These are phyloP conservation scores for Drosophila subquinaria DNA, from an alignment of 2,888 invertebrate species.

Conservation along the genomic window DNA sequence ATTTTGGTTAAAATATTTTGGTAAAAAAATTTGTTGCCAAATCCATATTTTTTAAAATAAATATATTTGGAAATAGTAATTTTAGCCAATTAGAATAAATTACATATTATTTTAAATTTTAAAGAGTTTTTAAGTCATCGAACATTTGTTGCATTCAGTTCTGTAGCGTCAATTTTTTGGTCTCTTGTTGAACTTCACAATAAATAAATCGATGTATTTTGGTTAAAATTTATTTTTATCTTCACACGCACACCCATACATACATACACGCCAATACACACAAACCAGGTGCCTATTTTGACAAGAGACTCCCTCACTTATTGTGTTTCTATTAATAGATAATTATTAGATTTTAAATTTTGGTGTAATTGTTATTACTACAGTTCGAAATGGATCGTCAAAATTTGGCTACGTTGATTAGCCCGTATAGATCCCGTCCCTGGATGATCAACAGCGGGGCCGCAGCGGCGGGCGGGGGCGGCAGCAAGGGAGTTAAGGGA, in stretches of 20 bases:
- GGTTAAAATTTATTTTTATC: constrained; percentile 18
- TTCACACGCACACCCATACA: not conserved
- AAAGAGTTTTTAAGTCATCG: too few relatives aligned
- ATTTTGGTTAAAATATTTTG: too few relatives aligned
- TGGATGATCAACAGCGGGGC: constrained; percentile 90
- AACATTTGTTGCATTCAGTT: too few relatives aligned
- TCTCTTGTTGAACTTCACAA: constrained; percentile 4
- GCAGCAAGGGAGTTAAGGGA: constrained; percentile 93
- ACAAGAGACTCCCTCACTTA: constrained; percentile 17
- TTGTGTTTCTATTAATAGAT: constrained; percentile 14
- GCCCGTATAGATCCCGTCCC: constrained; percentile 83
- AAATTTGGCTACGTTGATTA: constrained; percentile 62
- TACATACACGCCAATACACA: not conserved
- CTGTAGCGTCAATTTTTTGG: constrained; percentile 1
- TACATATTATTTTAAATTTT: not conserved
- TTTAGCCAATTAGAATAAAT: not conserved
- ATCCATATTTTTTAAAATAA: not conserved
- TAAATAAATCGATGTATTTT: not conserved
- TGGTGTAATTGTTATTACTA: not conserved
- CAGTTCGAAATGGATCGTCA: constrained; percentile 73
- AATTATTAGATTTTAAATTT: not conserved
- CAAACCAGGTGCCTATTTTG: constrained; percentile 7
- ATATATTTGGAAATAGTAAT: not conserved
- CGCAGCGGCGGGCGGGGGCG: constrained; percentile 89
- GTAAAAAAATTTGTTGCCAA: constrained; percentile 10